A percentile compares a stretch with the other conserved stretches of the same genome.
These are phyloP conservation scores for Centruroides sculpturatus DNA, from an alignment of 1,140 invertebrate species.

Conservation along the genomic window DNA sequence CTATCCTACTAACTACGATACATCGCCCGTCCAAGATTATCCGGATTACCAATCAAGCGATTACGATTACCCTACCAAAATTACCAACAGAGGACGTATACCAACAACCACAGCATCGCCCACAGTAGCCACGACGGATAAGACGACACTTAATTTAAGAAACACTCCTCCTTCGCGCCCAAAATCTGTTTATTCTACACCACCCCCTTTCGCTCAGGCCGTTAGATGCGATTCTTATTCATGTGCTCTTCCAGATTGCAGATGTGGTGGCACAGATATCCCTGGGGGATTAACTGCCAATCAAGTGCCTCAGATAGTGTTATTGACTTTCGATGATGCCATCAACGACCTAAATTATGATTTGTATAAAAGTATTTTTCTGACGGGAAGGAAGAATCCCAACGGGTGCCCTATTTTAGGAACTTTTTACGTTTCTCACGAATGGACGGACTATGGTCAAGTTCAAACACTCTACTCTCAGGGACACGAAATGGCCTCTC, in stretches of 20 bases:
- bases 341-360: slow-evolving; percentile 89
- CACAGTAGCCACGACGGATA: too few relatives aligned
- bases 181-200: slow-evolving; percentile 16
- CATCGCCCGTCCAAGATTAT: too few relatives aligned
- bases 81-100: too few relatives aligned
- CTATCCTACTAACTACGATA: too few relatives aligned
- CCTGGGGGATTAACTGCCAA: slow-evolving; percentile 60
- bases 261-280: slow-evolving; percentile 76
- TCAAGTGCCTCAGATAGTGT: slow-evolving; percentile 75
- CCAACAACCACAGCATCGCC: too few relatives aligned
- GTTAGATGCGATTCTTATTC: slow-evolving; percentile 61
- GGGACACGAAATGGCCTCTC: slow-evolving; percentile 92
- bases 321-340: slow-evolving; percentile 86
- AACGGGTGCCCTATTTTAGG: slow-evolving; percentile 81
- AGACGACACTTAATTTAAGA: too few relatives aligned
- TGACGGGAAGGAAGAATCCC: slow-evolving; percentile 76
- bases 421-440: slow-evolving; percentile 95
- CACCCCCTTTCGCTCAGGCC: slow-evolving; percentile 15
- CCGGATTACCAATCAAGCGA: too few relatives aligned
- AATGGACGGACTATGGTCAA: slow-evolving; percentile 95
- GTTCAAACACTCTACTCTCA: slow-evolving; percentile 86
- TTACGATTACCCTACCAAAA: too few relatives aligned
- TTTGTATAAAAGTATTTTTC: slow-evolving; percentile 72
- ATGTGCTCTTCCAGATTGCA: slow-evolving; percentile 76
- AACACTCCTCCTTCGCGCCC: slow-evolving; percentile 4